phyloP scores from a whole-genome alignment of 2,888 invertebrate genomes.

The Exocentrus adspersus region DNA sequence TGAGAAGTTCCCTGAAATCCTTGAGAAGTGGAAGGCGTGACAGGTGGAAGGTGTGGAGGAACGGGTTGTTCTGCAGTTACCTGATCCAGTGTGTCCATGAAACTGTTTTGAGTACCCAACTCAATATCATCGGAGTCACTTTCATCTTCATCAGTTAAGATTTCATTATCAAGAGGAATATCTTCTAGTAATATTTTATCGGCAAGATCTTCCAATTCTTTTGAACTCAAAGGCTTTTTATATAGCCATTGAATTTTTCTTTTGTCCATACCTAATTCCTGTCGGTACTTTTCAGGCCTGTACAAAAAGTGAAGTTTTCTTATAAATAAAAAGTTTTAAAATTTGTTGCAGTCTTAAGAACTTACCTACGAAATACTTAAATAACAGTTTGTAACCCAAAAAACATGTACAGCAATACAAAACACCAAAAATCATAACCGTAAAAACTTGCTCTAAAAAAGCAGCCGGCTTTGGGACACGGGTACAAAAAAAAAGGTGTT shows the following conservation, averaged over 20 bases:
- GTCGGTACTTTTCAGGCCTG: not conserved
- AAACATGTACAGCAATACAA: not conserved
- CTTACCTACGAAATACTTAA: not conserved
- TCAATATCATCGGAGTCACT: slow-evolving; percentile 2
- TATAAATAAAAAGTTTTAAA: not conserved
- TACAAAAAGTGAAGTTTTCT: not conserved
- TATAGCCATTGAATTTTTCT: not conserved
- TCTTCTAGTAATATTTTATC: slow-evolving; percentile 6
- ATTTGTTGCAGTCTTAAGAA: not conserved
- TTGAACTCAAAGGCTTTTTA: not conserved
- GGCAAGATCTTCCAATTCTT: not conserved
- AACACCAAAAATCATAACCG: not conserved
- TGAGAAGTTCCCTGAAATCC: not conserved
- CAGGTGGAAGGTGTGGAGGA: too few relatives aligned
- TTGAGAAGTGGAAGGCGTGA: not conserved
- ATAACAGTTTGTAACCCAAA: not conserved
- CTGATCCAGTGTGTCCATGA: not conserved
- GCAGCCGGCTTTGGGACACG: not conserved
- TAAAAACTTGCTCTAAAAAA: not conserved
- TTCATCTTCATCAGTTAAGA: slow-evolving; percentile 14
- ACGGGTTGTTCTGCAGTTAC: not conserved
- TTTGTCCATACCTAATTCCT: slow-evolving; percentile 2
- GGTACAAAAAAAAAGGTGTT: not conserved
- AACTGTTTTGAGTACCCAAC: not conserved
- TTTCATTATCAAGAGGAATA: slow-evolving; percentile 16